Base-by-base conservation (phyloP, 1,140 invertebrate species). In the Sipha flava region DNA sequence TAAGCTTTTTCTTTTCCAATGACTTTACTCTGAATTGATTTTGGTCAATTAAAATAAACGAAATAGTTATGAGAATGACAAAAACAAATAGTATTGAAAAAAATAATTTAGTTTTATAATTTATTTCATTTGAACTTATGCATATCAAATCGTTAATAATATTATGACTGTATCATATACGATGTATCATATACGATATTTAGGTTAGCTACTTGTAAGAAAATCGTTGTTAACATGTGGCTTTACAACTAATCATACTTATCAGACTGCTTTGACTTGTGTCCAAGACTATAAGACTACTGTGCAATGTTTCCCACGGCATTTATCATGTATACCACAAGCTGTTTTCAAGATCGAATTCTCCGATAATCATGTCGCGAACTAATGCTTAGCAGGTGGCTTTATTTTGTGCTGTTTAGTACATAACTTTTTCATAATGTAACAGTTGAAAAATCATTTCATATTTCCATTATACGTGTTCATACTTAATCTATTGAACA, bases 311-410 rank as follows among this genome's bases (percentile, higher is more conserved):
- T 70, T 77, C 73, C 52, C 73, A 77, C 73, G 73, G 73, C 73
- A 77, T 77, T 77, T 57, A 77, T 77, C 72, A 43, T 43, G 52
- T 57, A 34, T 77, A 37, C 49, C 31, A 52, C 45, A 37, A 77
- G 73, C 49, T 77, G 73, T 77, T 57, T 75, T 57, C 52, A 26
- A 77, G 52, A 77, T 77, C 73, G 16, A 54, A 77, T 77, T 75
- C 70, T 54, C 70, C 34, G 73, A 77, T 77, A 57, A 59, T 77
- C 12, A 7, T 29, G 31, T 54, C 26, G 70, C 49, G n/a, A 52
- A 73, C 70, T 37, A 57, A 43, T 77, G 29, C 73, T 59, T 77
- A 52, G 34, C 31, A 26, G 31, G 49, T 34, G 31, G 47, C 54
- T 75, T 52, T 49, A 73, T 57, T 49, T 68, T 23, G 12, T 16